phyloP scores from a whole-genome alignment of 2,113 vertebrate species.

The Syngnathoides biaculeatus region DNA sequence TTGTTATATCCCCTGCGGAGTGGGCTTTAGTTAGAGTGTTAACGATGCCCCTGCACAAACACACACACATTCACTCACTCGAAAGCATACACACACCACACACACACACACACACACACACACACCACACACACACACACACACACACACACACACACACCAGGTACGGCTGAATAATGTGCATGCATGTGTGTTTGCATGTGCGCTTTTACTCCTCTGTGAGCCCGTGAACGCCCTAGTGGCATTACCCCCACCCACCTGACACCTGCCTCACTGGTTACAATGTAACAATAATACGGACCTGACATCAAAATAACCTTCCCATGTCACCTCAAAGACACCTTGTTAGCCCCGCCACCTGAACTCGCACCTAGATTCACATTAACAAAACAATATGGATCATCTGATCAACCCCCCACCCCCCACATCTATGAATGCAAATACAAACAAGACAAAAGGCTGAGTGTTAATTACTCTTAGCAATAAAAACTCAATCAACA shows the following conservation, averaged over 20 bases:
- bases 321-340: conserved; percentile 46
- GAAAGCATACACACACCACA: too few relatives aligned
- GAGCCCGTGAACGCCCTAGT: conserved; percentile 45
- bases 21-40: conserved; percentile 22
- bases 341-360: conserved; percentile 67
- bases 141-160: conserved; percentile 9
- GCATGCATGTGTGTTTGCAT: conserved; percentile 22
- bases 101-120: too few relatives aligned
- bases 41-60: conserved; percentile 16
- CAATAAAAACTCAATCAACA: too few relatives aligned
- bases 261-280: conserved; percentile 67
- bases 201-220: conserved; percentile 48
- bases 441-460: background rate
- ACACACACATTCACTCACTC: background rate
- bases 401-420: conserved; percentile 12
- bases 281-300: conserved; percentile 62
- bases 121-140: background rate
- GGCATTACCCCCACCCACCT: conserved; percentile 45
- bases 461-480: too few relatives aligned
- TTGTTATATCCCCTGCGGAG: conserved; percentile 43
- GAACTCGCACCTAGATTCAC: conserved; percentile 55
- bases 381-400: conserved; percentile 44
- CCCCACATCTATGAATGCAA: background rate
- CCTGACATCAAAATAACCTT: conserved; percentile 62
- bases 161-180: conserved; percentile 41